phyloP scores from a whole-genome alignment of 2,888 invertebrate species.

The Eilema griseolum region DNA sequence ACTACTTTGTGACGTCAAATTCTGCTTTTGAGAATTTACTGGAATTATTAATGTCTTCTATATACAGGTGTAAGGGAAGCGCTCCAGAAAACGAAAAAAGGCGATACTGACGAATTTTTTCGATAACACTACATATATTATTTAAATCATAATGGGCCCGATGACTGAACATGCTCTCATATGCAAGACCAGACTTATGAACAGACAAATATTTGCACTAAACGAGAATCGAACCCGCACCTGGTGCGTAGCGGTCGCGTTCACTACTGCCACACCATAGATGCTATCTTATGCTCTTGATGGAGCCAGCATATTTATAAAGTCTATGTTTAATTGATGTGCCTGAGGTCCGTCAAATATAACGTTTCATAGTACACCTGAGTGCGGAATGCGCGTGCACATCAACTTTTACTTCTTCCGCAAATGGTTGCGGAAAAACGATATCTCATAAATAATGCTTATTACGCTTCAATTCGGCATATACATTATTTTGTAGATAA shows the following conservation, averaged over 20 bases:
- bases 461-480: conserved; percentile 41
- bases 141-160: too few relatives aligned
- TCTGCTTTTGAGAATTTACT: background rate
- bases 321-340: background rate
- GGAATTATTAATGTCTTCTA: background rate
- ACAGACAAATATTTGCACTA: too few relatives aligned
- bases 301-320: background rate
- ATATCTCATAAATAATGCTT: conserved; percentile 43
- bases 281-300: too few relatives aligned
- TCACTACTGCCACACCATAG: too few relatives aligned
- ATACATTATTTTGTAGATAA: conserved; percentile 30
- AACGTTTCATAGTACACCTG: background rate
- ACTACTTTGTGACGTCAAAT: too few relatives aligned
- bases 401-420: conserved; percentile 50
- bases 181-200: too few relatives aligned
- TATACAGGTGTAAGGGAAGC: background rate
- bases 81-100: background rate
- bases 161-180: too few relatives aligned
- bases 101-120: background rate
- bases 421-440: conserved; percentile 49
- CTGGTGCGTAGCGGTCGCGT: too few relatives aligned
- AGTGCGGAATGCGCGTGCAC: conserved; percentile 20
- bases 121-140: too few relatives aligned
- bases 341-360: background rate
- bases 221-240: too few relatives aligned